Evolutionary conservation across 2,113 vertebrate genomes (phyloP), one percentile per base, ranked within the genome.

Genomic region (Athene noctua): DNA sequence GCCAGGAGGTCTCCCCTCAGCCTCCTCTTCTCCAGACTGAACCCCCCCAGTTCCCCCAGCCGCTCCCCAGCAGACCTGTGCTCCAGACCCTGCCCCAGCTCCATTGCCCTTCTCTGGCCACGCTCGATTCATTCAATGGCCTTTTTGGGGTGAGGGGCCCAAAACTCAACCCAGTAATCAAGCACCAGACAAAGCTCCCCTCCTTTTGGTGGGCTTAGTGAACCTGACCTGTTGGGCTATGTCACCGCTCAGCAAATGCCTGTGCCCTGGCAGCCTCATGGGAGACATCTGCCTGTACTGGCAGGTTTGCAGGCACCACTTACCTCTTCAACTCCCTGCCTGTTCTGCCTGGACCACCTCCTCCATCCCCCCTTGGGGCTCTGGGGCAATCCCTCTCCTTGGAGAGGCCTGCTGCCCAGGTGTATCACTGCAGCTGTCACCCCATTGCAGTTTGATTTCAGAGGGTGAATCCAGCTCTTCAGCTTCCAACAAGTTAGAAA

Each of bases 361-460:
- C 49, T n/a, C 38, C 66, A 11, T 16, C 32, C 49, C 32, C 16
- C 34, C 10, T 4, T 36, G 25, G 30, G 18, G 4, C 20, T 59
- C 15, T 29, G 15, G 21, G 40, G 26, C 49, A 46, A 16, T 13
- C 11, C 25, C 16, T 25, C 32, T 73, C 68, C 49, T 47, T 9
- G 34, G 13, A n/a, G 26, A 36, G 54, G 44, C n/a, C 55, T 71
- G 34, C 65, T 40, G 44, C 22, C n/a, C 52, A 26, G 55, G 16
- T 8, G 0, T 4, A 8, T 17, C 4, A 14, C 55, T 42, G 66
- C n/a, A n/a, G 38, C 68, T 6, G 5, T 25, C 5, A 3, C 19
- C 42, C 36, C 9, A 0, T 14, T 5, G 1, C 2, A 0, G 20
- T 54, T 30, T 21, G 25, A 20, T 26, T 63, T 54, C 38, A 13